Evolutionary conservation across 2,797 vertebrate genomes (phyloP), one percentile per base, ranked within the genome.

Genomic region (Siniperca obscura): DNA sequence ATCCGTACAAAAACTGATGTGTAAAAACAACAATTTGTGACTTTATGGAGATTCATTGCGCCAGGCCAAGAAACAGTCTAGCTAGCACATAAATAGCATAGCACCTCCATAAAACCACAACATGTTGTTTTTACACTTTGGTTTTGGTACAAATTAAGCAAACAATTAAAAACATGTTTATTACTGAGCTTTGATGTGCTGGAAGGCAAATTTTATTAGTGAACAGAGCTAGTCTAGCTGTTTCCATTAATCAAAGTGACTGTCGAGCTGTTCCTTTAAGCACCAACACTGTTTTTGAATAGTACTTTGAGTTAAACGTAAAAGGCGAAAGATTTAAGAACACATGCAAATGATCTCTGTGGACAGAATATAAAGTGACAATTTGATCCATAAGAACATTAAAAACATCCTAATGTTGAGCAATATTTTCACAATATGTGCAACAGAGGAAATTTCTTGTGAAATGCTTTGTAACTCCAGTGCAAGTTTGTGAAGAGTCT

Each of bases 401-500:
- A 36, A 62, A 53, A 42, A 16, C 0, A 5, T 46, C 25, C 14
- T 5, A 8, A 8, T 76, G 19, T 44, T 36, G 0, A 57, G 17
- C 12, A 10, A 13, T 14, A 38, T 76, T 27, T 27, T 36, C 27
- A 38, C 46, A 52, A 5, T 36, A 17, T 36, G 19, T 48, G 13
- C 10, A 68, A 52, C 12, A 34, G 12, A 52, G 48, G 19, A 22
- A 38, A 59, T 5, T 65, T 34, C 8, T 10, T n/a, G 19, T 65
- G 14, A 70, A 59, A 44, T 22, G 2, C 4, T 25, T 57, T 64
- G n/a, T 61, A 40, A 67, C 22, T 44, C 22, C 55, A 52, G 44
- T 42, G 38, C 62, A 42, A 14, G 25, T 55, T 71, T 48, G 68
- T 34, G 21, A 38, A 73, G 66, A 77, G 64, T 84, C 65, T 57